Evolutionary conservation across 2,888 invertebrate species (phyloP), one percentile per base, ranked within the genome.

Genomic region (Dioctria linearis): DNA sequence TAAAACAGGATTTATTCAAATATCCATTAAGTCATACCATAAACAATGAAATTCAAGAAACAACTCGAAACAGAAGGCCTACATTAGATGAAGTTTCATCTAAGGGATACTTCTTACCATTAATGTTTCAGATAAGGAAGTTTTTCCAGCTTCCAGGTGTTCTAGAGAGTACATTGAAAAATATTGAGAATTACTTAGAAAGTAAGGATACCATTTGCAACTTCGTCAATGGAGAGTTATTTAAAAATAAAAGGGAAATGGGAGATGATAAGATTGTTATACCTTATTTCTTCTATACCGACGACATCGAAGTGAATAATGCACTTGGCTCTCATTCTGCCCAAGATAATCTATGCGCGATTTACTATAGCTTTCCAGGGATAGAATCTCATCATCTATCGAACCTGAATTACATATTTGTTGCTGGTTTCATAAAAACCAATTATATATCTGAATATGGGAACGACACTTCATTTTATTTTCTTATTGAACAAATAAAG

Each of bases 301-400:
- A 76, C 43, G 81, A 81, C 43, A 79, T 73, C 57, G 63, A 79
- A n/a, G 71, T 81, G 4, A 81, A 81, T 46, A 81, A 81, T 25
- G 25, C 25, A 25, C 25, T 81, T 9, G 81, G 81, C 54, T 71
- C 79, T n/a, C 63, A 63, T 40, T 63, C 63, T 11, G 63, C 37
- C 37, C 63, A 39, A 46, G 46, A 46, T 46, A 46, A 46, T 46
- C 46, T 46, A 5, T 46, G 46, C 37, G 63, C 39, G 3, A 39
- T 63, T 63, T 63, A 63, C 63, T 63, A 63, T 39, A 39, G 11
- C 5, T 63, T 63, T 39, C 25, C 2, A 25, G 25, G n/a, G n/a
- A n/a, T n/a, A n/a, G n/a, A n/a, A n/a, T n/a, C 39, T 8, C 39
- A 6, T 39, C 11, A 39, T 4, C 37, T 6, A 63, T 3, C 37